phyloP scores from a whole-genome alignment of 2,888 invertebrate species.

The Bibio marci region DNA sequence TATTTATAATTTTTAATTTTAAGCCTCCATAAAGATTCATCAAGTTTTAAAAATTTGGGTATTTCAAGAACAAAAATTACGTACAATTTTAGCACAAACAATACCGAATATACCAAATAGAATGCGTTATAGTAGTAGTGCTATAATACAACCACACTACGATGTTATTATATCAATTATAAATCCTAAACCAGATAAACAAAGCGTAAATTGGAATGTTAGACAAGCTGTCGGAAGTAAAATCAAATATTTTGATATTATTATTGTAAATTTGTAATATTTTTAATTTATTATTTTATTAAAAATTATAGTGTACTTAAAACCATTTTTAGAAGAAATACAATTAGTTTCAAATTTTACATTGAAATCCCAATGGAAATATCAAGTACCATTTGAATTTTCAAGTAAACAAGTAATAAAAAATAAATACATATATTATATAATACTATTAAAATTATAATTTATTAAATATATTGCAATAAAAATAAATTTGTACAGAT shows the following conservation, averaged over 20 bases:
- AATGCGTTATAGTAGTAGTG: conserved; percentile 20
- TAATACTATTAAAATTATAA: background rate
- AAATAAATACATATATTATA: too few relatives aligned
- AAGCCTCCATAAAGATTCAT: conserved; percentile 33
- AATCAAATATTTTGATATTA: conserved; percentile 7
- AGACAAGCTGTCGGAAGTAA: conserved; percentile 46
- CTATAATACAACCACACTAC: conserved; percentile 43
- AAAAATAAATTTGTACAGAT: conserved; percentile 8
- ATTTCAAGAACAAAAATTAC: conserved; percentile 31
- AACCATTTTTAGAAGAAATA: conserved; percentile 55
- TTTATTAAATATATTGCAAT: background rate
- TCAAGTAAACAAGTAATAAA: conserved; percentile 40
- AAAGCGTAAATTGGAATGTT: conserved; percentile 52
- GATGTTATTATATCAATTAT: conserved; percentile 70
- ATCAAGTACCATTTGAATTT: conserved; percentile 61
- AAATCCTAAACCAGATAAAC: conserved; percentile 59
- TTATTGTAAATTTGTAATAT: conserved; percentile 5
- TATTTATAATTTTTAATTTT: too few relatives aligned
- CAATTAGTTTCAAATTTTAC: conserved; percentile 58
- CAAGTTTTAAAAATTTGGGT: conserved; percentile 36
- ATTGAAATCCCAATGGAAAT: conserved; percentile 78
- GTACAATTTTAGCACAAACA: conserved; percentile 26
- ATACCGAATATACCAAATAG: conserved; percentile 28
- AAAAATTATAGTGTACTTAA: conserved; percentile 51
- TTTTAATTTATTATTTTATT: conserved; percentile 6